phyloP scores from a whole-genome alignment of 2,797 vertebrate genomes.

The Sebastes dallii region DNA sequence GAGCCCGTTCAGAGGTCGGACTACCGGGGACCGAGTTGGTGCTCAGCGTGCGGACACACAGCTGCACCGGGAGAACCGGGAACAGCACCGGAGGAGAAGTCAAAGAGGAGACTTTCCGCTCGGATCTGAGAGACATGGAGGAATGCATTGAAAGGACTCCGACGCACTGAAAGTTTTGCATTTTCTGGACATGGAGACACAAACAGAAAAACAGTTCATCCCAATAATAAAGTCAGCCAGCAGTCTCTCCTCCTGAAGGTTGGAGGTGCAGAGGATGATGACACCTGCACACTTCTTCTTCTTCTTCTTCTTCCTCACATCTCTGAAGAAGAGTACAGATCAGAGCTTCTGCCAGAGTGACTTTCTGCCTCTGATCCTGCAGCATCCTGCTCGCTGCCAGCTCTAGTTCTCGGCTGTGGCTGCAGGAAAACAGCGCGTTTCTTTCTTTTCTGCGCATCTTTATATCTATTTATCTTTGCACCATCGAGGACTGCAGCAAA shows the following conservation, averaged over 20 bases:
- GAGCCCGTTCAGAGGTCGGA: slow-evolving; percentile 17
- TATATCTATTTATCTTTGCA: neutral
- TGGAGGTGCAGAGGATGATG: slow-evolving; percentile 41
- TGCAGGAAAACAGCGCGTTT: slow-evolving; percentile 27
- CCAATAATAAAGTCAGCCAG: neutral
- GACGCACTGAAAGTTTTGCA: slow-evolving; percentile 44
- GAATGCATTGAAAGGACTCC: slow-evolving; percentile 44
- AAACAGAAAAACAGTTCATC: neutral
- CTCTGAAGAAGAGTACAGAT: slow-evolving; percentile 10
- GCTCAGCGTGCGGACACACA: slow-evolving; percentile 1
- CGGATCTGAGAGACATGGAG: slow-evolving; percentile 45
- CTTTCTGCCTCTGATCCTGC: slow-evolving; percentile 3
- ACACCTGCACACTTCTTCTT: slow-evolving; percentile 38
- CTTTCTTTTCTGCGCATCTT: slow-evolving; percentile 22
- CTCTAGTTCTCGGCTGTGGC: neutral
- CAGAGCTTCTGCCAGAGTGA: slow-evolving; percentile 12
- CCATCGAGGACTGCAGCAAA: slow-evolving; percentile 35
- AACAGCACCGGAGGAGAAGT: neutral
- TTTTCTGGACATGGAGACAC: slow-evolving; percentile 35
- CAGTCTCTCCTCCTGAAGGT: neutral
- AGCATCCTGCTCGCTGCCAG: neutral
- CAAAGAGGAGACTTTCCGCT: slow-evolving; percentile 8
- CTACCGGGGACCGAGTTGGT: slow-evolving; percentile 1
- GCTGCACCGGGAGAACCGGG: neutral
- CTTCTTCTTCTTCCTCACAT: neutral